phyloP scores from a whole-genome alignment of 2,888 invertebrate genomes.

The Volucella bombylans region DNA sequence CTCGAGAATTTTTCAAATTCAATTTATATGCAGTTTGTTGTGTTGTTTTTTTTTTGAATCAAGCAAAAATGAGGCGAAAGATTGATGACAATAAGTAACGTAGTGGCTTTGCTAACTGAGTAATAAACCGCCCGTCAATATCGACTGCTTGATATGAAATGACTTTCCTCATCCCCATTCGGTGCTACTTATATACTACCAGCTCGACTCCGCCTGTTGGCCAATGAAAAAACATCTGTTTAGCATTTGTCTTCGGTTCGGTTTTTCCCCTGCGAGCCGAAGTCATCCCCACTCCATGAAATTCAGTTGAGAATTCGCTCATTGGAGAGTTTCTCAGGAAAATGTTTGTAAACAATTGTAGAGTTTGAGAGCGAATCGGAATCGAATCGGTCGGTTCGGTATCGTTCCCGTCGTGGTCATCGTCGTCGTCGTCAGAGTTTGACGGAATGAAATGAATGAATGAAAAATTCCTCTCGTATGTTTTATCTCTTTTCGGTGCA shows the following conservation, averaged over 20 bases:
- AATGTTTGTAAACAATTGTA: conserved; percentile 72
- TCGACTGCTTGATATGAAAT: conserved; percentile 77
- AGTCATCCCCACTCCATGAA: conserved; percentile 61
- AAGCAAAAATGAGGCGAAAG: conserved; percentile 39
- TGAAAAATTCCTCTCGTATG: conserved; percentile 60
- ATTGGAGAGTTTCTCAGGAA: conserved; percentile 56
- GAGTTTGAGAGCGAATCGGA: conserved; percentile 56
- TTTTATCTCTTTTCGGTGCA: conserved; percentile 55
- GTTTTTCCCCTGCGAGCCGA: conserved; percentile 70
- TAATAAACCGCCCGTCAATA: conserved; percentile 69
- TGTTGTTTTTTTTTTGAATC: conserved; percentile 33
- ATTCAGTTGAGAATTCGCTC: conserved; percentile 18
- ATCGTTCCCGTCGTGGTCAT: too few relatives aligned
- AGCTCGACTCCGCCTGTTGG: conserved; percentile 77
- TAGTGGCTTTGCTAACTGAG: conserved; percentile 18
- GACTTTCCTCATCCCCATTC: conserved; percentile 78
- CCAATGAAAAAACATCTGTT: conserved; percentile 74
- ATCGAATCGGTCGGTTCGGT: too few relatives aligned
- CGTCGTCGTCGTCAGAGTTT: too few relatives aligned
- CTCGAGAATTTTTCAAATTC: conserved; percentile 10
- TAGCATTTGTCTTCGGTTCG: conserved; percentile 70
- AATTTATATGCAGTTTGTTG: too few relatives aligned
- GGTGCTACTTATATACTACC: conserved; percentile 78
- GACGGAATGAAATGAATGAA: conserved; percentile 34
- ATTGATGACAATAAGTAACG: conserved; percentile 28